A percentile compares a stretch with the other conserved stretches of the same genome.
Evolutionary conservation across 2,797 vertebrate genomes (phyloP).

Genomic region (Poecile montanus): DNA sequence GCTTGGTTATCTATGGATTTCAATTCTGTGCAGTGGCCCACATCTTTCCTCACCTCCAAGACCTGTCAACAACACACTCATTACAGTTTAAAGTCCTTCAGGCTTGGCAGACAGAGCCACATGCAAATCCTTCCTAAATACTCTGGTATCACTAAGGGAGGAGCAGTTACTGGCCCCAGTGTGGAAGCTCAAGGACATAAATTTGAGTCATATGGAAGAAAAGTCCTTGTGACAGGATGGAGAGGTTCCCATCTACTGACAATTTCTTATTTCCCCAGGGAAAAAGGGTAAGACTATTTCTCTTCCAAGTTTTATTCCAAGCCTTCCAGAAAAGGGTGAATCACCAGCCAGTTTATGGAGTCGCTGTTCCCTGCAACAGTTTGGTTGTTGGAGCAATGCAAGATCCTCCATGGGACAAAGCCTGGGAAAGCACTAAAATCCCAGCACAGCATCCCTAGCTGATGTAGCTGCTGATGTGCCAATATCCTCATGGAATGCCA

Average conservation of each 20-base stretch:
- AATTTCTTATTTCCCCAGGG: not conserved
- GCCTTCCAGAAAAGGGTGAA: not conserved
- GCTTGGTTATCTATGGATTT: not conserved
- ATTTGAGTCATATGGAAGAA: not conserved
- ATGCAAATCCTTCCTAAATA: conserved; percentile 12
- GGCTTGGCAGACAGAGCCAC: not conserved
- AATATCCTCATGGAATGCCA: not conserved
- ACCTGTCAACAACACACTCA: not conserved
- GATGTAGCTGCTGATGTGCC: not conserved
- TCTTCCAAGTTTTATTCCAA: not conserved
- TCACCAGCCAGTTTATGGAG: not conserved
- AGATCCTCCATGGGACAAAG: not conserved
- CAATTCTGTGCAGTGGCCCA: not conserved
- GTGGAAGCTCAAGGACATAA: not conserved
- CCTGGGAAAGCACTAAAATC: not conserved
- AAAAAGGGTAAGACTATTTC: not conserved
- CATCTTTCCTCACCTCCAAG: not conserved
- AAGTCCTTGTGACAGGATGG: not conserved
- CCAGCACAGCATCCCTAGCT: not conserved
- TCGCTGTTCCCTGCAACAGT: not conserved
- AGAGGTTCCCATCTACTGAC: not conserved
- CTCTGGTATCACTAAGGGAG: not conserved
- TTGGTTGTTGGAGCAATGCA: not conserved
- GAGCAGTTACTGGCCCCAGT: not conserved
- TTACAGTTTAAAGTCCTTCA: not conserved